Conservation (phyloP, 2,797 vertebrate species). For the Silurus lanzhouensis region DNA sequence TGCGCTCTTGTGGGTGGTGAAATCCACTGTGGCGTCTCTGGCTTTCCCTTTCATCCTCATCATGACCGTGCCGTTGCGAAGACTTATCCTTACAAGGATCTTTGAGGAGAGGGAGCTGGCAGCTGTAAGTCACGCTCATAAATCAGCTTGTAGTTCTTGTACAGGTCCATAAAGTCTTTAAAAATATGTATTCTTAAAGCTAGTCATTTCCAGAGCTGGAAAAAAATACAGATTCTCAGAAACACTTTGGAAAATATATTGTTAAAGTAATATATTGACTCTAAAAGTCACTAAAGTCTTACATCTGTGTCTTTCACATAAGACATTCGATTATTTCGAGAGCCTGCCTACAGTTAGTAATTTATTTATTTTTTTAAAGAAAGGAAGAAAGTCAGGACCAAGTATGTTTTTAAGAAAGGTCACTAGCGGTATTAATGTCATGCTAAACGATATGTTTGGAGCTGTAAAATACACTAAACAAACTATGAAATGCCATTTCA, state of each 20-base stretch:
- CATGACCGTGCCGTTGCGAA: constrained; percentile 94
- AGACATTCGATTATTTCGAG: not conserved
- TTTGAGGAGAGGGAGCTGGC: constrained; percentile 96
- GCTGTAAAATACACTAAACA: not conserved
- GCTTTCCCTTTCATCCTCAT: constrained; percentile 98
- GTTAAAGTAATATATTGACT: not conserved
- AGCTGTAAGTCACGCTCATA: constrained; percentile 76
- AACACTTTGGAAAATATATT: constrained; percentile 6
- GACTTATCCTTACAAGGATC: constrained; percentile 87
- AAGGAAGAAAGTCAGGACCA: not conserved
- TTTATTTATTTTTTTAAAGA: not conserved
- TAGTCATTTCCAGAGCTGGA: not conserved
- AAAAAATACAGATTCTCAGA: not conserved
- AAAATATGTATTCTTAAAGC: not conserved
- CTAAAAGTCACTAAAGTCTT: not conserved
- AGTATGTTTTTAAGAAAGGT: not conserved
- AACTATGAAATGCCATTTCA: not conserved
- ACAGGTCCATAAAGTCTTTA: not conserved
- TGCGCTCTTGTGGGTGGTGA: constrained; percentile 92
- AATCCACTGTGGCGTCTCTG: constrained; percentile 90
- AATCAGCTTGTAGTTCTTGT: constrained; percentile 2
- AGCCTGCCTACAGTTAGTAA: not conserved
- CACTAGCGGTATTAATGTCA: not conserved
- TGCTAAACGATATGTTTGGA: not conserved
- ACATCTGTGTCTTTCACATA: not conserved